Percentiles rank a stretch among this genome's conserved stretches.
Conservation (phyloP, 2,797 vertebrate genomes). For the Tapera naevia region DNA sequence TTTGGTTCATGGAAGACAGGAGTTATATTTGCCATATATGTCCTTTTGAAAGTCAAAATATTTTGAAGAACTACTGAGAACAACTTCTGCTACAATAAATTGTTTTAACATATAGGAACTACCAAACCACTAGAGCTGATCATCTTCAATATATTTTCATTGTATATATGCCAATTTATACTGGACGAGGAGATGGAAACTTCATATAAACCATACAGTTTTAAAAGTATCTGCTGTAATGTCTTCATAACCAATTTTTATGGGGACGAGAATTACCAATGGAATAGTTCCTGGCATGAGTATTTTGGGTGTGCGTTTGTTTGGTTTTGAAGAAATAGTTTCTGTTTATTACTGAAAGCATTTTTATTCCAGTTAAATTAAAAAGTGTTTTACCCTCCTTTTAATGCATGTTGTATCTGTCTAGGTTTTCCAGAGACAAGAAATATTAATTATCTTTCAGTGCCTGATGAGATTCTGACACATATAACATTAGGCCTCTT, state of each 20-base stretch:
- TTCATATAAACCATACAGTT: neutral
- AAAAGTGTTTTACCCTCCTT: neutral
- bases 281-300: neutral
- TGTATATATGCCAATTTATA: constrained; percentile 4
- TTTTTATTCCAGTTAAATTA: neutral
- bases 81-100: neutral
- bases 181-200: constrained; percentile 7
- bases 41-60: neutral
- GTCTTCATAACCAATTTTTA: neutral
- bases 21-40: neutral
- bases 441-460: neutral
- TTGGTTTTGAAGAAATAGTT: neutral
- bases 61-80: neutral
- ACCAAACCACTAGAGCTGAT: neutral
- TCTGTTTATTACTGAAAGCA: neutral
- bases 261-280: neutral
- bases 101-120: constrained; percentile 4
- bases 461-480: neutral
- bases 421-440: neutral
- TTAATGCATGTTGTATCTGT: neutral
- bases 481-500: neutral
- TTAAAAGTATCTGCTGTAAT: neutral
- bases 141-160: neutral
- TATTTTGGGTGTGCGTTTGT: neutral
- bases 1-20: neutral